A percentile compares a stretch with the other conserved stretches of the same genome.
phyloP scores from a whole-genome alignment of 2,113 vertebrate genomes.

The Enhydra lutris region DNA sequence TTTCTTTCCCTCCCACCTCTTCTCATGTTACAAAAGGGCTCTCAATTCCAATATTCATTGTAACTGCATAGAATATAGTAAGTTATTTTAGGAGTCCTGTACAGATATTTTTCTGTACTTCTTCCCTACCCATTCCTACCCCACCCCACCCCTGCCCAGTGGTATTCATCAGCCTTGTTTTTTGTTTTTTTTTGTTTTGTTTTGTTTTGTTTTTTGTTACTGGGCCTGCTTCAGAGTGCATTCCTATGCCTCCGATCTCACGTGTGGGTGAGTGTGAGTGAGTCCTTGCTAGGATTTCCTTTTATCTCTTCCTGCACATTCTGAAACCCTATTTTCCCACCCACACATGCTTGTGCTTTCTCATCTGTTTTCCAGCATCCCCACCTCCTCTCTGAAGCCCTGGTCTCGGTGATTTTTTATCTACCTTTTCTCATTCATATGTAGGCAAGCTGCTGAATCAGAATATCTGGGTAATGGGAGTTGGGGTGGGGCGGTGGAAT shows the following conservation, averaged over 20 bases:
- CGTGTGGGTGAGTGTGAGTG: not conserved
- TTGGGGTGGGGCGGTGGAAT: too few species aligned
- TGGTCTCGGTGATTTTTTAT: not conserved
- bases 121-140: not conserved
- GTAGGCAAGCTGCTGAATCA: not conserved
- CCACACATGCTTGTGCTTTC: slow-evolving; percentile 49
- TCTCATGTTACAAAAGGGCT: not conserved
- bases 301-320: slow-evolving; percentile 65
- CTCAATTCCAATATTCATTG: not conserved
- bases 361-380: not conserved
- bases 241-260: not conserved
- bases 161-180: not conserved
- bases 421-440: slow-evolving; percentile 28
- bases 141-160: not conserved
- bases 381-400: not conserved
- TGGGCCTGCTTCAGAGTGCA: not conserved
- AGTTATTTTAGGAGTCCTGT: not conserved
- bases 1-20: not conserved
- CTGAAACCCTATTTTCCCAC: slow-evolving; percentile 42
- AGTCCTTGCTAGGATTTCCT: slow-evolving; percentile 63
- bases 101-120: not conserved
- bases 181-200: not conserved
- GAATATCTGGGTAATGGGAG: not conserved
- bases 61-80: not conserved
- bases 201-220: not conserved